Percentiles rank a stretch among this genome's conserved stretches.
Conservation (phyloP, 2,888 invertebrate genomes). For the Koerneria pararmatus region DNA sequence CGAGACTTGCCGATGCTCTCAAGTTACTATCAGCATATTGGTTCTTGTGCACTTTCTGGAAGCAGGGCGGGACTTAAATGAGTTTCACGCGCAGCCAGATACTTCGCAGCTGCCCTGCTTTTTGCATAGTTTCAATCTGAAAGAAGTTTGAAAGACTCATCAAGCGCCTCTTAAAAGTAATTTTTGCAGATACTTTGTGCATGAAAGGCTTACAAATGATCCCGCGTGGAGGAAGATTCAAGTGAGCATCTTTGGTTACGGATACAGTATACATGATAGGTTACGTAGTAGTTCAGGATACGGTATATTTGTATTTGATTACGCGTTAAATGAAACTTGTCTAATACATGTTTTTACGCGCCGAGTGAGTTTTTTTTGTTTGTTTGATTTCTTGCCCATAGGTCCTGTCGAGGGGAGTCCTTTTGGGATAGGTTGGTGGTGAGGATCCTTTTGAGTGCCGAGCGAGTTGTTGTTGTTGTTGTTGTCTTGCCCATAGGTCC, state of each 20-base stretch:
- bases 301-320: no score
- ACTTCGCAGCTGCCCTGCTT: no score
- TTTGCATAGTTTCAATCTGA: not conserved
- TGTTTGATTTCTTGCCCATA: not conserved
- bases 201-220: slow-evolving; percentile 83
- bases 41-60: not conserved
- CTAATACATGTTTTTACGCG: not conserved
- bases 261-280: no score
- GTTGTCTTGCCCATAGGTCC: no score
- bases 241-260: slow-evolving; percentile 62
- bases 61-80: no score
- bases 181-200: slow-evolving; percentile 65
- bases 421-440: no score
- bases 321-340: not conserved
- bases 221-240: slow-evolving; percentile 91
- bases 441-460: no score
- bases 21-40: slow-evolving; percentile 76
- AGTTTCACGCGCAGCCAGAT: no score
- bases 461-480: no score
- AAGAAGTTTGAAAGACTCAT: not conserved
- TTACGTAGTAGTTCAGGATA: no score
- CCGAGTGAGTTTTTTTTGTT: not conserved
- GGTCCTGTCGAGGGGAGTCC: no score
- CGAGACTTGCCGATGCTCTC: slow-evolving; percentile 65
- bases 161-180: not conserved